Base-by-base conservation (phyloP, 2,797 vertebrate species). In the Simalia tracyae region DNA sequence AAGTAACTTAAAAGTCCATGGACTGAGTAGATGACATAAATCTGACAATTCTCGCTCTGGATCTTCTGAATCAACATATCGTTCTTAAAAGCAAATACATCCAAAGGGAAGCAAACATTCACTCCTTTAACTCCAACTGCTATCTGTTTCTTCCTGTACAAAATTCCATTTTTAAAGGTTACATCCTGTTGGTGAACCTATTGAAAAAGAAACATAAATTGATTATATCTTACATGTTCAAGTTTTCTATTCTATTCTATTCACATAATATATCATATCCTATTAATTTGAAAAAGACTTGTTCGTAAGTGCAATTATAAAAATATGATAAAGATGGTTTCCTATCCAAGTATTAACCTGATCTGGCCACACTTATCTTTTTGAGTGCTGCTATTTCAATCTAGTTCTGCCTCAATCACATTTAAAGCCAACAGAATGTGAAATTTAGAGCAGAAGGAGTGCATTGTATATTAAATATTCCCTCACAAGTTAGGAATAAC, bases 11-110 rank as follows among this genome's bases (percentile, higher is more conserved):
- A 94, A 97, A 97, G 94, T 90, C 97, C 97, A 97, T 95, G 0
- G 10, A 94, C 0, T n/a, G 87, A 95, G 95, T 90, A 95, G 95
- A 97, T 91, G 94, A 96, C 97, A 94, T 81, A 92, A 96, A 95
- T 90, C 94, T 94, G 93, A 95, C 92, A 94, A 95, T 95, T 96
- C 94, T 95, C 93, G 96, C 95, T 96, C 63, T 12, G 92, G 89
- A 94, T 92, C 96, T 97, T 97, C 97, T 96, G 97, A 97, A 97
- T 96, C 96, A 97, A 95, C 97, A 97, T 98, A 98, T 97, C 93
- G 94, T 97, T 97, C 93, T 95, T 91, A 95, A 96, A 96, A 94
- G 92, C 60, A 94, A 93, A 95, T 64, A 89, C 64, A 93, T 95
- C 87, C 91, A 92, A 94, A 93, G 91, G 94, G 68, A 95, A 96